Conservation (phyloP, 35 echinoderm and acorn worm genomes). For the Apostichopus parvimensis region DNA sequence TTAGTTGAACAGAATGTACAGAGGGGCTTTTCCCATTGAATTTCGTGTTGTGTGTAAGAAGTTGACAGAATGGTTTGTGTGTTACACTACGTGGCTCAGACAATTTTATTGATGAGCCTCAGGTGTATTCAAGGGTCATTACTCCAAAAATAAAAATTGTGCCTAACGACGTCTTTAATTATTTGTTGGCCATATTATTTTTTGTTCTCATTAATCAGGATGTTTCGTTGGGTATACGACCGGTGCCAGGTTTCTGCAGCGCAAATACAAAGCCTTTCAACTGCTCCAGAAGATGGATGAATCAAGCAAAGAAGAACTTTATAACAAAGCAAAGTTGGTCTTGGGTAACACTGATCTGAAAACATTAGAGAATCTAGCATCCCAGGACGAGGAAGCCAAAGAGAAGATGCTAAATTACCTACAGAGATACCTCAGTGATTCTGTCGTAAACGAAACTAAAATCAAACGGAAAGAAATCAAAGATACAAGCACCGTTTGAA, state of each 20-base stretch:
- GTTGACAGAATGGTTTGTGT: no score
- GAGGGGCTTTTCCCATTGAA: no score
- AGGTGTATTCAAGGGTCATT: not conserved
- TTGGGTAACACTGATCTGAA: conserved; percentile 15
- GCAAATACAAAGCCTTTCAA: conserved; percentile 19
- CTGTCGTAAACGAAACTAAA: not conserved
- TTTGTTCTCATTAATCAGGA: not conserved
- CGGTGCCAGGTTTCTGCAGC: not conserved
- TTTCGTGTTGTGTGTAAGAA: no score
- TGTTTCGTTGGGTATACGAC: not conserved
- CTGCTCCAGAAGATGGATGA: conserved; percentile 21
- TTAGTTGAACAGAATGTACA: no score
- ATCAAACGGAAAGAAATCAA: not conserved
- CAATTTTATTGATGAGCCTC: no score
- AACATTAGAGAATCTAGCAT: not conserved
- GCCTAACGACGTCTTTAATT: no score
- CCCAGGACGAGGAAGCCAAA: not conserved
- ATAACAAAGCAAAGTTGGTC: not conserved
- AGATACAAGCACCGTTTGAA: not conserved
- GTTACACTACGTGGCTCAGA: no score
- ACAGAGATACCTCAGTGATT: conserved; percentile 1
- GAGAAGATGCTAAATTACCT: not conserved
- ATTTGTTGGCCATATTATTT: not conserved
- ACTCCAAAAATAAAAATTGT: not conserved
- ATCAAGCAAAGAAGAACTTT: not conserved